Evolutionary conservation across 2,113 vertebrate genomes (phyloP).

Genomic region (Miniopterus natalensis): DNA sequence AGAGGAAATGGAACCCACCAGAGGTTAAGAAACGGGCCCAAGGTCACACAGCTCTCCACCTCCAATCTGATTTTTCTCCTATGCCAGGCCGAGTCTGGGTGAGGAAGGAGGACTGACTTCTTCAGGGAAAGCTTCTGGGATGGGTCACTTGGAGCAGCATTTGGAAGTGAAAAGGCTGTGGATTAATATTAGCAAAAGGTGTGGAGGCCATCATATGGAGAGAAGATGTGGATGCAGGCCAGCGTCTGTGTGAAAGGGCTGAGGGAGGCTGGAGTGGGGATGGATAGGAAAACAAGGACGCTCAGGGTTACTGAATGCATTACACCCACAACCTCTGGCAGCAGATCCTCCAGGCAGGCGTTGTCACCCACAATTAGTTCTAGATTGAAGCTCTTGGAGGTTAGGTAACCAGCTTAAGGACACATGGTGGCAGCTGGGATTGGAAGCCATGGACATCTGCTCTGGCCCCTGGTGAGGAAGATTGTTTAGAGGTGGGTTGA

Average conservation of each 20-base stretch:
- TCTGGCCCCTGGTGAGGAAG: neutral
- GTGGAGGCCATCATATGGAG: fast-evolving
- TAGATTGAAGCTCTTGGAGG: neutral
- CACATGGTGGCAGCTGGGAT: too few species aligned
- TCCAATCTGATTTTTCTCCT: neutral
- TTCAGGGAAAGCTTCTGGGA: neutral
- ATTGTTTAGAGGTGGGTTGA: neutral
- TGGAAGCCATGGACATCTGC: neutral
- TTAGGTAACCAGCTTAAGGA: neutral
- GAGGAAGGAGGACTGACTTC: neutral
- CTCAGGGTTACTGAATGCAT: neutral
- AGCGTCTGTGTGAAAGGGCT: neutral
- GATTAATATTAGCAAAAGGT: neutral
- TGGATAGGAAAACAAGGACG: neutral
- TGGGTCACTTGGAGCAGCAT: neutral
- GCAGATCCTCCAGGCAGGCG: neutral
- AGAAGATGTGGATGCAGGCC: neutral
- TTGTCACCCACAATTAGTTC: neutral
- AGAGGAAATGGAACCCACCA: neutral
- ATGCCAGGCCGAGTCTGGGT: neutral
- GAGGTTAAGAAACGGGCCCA: neutral
- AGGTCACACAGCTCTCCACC: neutral
- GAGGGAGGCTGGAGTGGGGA: neutral
- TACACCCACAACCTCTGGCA: too few species aligned
- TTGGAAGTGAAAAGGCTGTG: neutral